Conservation (phyloP, 1,140 invertebrate species). For the Aphis gossypii region DNA sequence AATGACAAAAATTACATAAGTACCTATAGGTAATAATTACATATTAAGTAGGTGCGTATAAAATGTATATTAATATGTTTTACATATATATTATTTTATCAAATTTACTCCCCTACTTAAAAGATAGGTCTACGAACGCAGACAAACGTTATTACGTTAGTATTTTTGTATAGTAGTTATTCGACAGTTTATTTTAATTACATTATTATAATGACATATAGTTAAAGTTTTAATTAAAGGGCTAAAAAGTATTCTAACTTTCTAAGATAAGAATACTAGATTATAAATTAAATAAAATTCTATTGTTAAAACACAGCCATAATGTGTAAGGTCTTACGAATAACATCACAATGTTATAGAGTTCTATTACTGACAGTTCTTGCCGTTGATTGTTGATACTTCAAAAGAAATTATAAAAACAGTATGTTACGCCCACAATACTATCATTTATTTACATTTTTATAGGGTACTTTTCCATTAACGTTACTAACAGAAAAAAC, state of each 20-base stretch:
- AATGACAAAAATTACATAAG: too few relatives aligned
- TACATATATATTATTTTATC: too few relatives aligned
- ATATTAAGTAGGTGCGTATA: too few relatives aligned
- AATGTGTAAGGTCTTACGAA: neutral
- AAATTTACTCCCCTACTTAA: too few relatives aligned
- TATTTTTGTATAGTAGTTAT: too few relatives aligned
- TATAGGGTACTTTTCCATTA: neutral
- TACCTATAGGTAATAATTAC: too few relatives aligned
- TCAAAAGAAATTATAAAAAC: neutral
- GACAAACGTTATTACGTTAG: too few relatives aligned
- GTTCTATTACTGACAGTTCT: neutral
- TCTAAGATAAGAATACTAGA: neutral
- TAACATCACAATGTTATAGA: neutral
- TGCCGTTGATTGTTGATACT: neutral
- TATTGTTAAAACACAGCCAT: neutral
- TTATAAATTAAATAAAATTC: neutral
- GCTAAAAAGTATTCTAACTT: neutral
- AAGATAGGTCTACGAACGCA: too few relatives aligned
- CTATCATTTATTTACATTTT: neutral
- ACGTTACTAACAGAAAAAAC: neutral
- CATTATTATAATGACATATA: neutral
- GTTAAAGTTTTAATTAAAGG: neutral
- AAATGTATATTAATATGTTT: too few relatives aligned
- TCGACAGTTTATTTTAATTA: too few relatives aligned
- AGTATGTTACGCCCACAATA: neutral